phyloP scores from a whole-genome alignment of 1,140 invertebrate species.

The Drosophila pruinosa region DNA sequence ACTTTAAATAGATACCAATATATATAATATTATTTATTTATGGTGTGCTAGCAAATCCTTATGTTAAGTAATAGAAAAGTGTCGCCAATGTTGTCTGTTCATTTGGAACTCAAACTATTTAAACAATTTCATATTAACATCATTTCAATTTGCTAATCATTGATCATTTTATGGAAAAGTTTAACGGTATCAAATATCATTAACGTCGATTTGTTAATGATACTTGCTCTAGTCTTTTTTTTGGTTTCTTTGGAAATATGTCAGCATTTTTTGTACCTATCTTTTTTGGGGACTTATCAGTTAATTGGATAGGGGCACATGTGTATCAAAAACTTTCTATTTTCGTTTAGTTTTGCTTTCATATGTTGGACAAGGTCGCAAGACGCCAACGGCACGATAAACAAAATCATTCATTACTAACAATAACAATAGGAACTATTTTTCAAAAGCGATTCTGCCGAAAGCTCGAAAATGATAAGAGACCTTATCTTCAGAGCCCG shows the following conservation, averaged over 20 bases:
- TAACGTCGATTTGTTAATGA: background rate
- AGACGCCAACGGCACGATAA: background rate
- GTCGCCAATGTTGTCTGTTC: background rate
- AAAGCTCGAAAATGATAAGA: conserved; percentile 18
- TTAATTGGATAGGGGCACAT: conserved; percentile 2
- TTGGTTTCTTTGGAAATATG: background rate
- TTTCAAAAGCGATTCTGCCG: background rate
- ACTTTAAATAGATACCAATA: background rate
- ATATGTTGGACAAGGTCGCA: conserved; percentile 28
- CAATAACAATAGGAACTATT: conserved; percentile 18
- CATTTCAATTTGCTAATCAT: background rate
- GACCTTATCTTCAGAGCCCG: background rate
- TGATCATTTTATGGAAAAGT: background rate
- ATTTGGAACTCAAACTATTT: background rate
- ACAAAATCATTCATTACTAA: conserved; percentile 20
- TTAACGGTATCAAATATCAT: background rate
- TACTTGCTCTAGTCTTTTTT: background rate
- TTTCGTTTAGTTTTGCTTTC: background rate
- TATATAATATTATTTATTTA: conserved; percentile 9
- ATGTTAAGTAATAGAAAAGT: background rate
- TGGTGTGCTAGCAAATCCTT: background rate
- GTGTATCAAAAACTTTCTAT: conserved; percentile 27
- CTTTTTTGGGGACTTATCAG: conserved; percentile 18
- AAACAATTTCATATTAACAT: background rate
- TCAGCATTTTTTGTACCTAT: conserved; percentile 5